Evolutionary conservation across 2,113 vertebrate genomes (phyloP).

Genomic region (Lepus europaeus): DNA sequence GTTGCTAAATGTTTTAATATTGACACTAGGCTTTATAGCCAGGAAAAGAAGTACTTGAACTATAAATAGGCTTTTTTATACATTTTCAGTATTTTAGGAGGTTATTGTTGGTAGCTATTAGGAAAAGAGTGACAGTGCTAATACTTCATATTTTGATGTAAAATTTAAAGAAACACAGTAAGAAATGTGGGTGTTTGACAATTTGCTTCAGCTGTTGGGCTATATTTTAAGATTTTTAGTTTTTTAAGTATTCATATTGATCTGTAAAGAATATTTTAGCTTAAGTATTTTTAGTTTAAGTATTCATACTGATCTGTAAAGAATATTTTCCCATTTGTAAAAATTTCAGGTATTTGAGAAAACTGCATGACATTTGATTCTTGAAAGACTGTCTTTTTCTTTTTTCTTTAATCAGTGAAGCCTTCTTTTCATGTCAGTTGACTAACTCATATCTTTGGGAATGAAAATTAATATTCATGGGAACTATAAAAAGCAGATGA

Average conservation of each 20-base stretch:
- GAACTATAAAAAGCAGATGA: constrained; percentile 61
- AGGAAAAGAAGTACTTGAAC: background rate
- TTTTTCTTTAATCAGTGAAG: constrained; percentile 48
- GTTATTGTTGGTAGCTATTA: constrained; percentile 11
- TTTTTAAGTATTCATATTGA: constrained; percentile 5
- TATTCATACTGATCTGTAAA: constrained; percentile 56
- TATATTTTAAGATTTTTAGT: background rate
- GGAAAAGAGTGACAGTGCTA: constrained; percentile 23
- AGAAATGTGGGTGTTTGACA: constrained; percentile 42
- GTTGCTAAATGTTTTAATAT: constrained; percentile 18
- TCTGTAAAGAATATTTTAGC: constrained; percentile 54
- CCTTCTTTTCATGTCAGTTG: constrained; percentile 61
- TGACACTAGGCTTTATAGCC: background rate
- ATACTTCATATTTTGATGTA: constrained; percentile 58
- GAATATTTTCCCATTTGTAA: constrained; percentile 51
- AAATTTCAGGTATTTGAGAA: constrained; percentile 70
- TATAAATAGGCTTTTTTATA: constrained; percentile 2
- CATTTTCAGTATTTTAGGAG: constrained; percentile 27
- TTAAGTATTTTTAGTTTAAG: background rate
- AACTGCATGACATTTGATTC: constrained; percentile 68
- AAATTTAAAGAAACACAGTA: constrained; percentile 25
- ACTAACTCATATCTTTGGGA: constrained; percentile 64
- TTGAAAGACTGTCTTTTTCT: constrained; percentile 44
- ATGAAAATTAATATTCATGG: constrained; percentile 77
- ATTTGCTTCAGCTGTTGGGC: constrained; percentile 4